Base-by-base conservation (phyloP, 1,140 invertebrate genomes). In the Calephelis nemesis region DNA sequence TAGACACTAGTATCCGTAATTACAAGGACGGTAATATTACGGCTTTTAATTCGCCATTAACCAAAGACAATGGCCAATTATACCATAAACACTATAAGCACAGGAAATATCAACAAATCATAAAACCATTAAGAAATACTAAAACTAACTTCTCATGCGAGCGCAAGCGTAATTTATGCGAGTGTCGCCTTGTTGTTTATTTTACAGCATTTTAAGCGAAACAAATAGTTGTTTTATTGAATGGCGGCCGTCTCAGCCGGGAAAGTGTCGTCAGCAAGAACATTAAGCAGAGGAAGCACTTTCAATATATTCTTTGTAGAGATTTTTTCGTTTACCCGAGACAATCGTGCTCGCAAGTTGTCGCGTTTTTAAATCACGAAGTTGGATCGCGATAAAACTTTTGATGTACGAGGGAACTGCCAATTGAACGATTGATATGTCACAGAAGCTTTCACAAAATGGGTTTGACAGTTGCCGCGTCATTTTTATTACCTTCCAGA, bases 201-300 rank as follows among this genome's bases (percentile, higher is more conserved):
- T 58, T 58, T 58, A 58, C 54, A 58, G 54, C 54, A 30, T 58
- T 58, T 58, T 58, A 58, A 58, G 39, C 54, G 54, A 58, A 58
- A 58, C 54, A 58, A 58, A 58, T 58, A 58, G 54, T 58, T 40
- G 54, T 58, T 58, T 58, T 58, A 58, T 58, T 58, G 54, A 58
- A 58, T 58, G 54, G 54, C 54, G 19, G 54, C 54, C 54, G 54
- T 58, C 54, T 58, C 54, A 58, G 54, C 13, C 54, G 19, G 54
- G 54, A 58, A 58, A 58, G 54, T 58, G 54, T 58, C 54, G 30
- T 58, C 54, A 11, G 54, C 39, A 30, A 39, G 52, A 15, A 58
- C 52, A 58, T 58, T 58, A 58, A 58, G 0, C 19, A 39, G 19
- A 30, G 52, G 52, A 30, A 30, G 52, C 52, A 58, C 52, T 58